These are phyloP conservation scores for Latrodectus elegans DNA, from an alignment of 2,888 invertebrate species.

Conservation along the genomic window DNA sequence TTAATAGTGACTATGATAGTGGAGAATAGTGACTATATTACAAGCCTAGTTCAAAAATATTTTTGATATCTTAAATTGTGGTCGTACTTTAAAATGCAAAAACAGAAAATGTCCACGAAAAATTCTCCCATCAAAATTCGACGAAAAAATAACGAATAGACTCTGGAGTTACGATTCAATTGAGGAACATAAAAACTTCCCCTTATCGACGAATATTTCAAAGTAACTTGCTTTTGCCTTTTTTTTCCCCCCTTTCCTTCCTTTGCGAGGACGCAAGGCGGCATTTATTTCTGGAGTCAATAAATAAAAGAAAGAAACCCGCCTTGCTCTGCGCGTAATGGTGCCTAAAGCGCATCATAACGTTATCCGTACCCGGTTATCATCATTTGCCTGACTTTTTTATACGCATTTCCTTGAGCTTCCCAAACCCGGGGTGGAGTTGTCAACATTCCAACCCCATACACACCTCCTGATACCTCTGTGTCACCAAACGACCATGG, in stretches of 20 bases:
- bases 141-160: slow-evolving; percentile 27
- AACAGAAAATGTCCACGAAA: too few species aligned
- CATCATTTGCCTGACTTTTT: slow-evolving; percentile 54
- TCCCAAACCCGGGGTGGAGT: slow-evolving; percentile 25
- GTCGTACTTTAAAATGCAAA: too few species aligned
- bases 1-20: too few species aligned
- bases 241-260: too few species aligned
- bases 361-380: slow-evolving; percentile 45
- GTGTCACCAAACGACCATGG: slow-evolving; percentile 17
- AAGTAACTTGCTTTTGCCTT: slow-evolving; percentile 16
- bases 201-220: slow-evolving; percentile 41
- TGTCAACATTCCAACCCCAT: slow-evolving; percentile 35
- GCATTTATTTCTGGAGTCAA: slow-evolving; percentile 11
- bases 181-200: slow-evolving; percentile 41
- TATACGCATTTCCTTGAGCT: slow-evolving; percentile 14
- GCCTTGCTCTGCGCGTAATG: slow-evolving; percentile 52
- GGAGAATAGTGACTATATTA: too few species aligned
- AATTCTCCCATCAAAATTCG: slow-evolving; percentile 1
- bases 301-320: slow-evolving; percentile 26
- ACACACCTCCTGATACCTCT: neutral
- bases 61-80: too few species aligned
- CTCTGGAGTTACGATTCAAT: slow-evolving; percentile 45
- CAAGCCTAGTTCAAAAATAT: too few species aligned
- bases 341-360: slow-evolving; percentile 62
- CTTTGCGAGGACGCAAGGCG: slow-evolving; percentile 4